Evolutionary conservation across 2,888 invertebrate genomes (phyloP).

Genomic region (Epirrhoe alternata): DNA sequence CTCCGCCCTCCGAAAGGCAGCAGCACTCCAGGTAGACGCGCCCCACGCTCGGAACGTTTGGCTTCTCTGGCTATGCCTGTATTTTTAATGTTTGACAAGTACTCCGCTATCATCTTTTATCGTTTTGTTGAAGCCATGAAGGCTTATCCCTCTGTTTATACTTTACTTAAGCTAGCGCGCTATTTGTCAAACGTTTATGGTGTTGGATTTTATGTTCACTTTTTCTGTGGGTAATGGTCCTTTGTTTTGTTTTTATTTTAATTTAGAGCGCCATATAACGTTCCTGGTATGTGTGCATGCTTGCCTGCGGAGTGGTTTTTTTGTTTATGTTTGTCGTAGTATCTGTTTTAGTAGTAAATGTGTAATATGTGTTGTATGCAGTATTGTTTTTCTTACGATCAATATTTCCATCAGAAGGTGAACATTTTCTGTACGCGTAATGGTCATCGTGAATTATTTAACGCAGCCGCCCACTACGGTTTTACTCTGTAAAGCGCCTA

Average conservation of each 20-base stretch:
- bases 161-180: slow-evolving; percentile 60
- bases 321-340: slow-evolving; percentile 55
- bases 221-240: slow-evolving; percentile 62
- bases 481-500: slow-evolving; percentile 41
- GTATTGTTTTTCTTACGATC: slow-evolving; percentile 20
- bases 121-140: too few relatives aligned
- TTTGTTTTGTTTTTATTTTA: slow-evolving; percentile 53
- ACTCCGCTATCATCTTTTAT: slow-evolving; percentile 48
- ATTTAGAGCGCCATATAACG: slow-evolving; percentile 60
- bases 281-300: slow-evolving; percentile 79
- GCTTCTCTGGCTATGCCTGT: slow-evolving; percentile 71
- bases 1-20: slow-evolving; percentile 78
- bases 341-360: slow-evolving; percentile 36
- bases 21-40: slow-evolving; percentile 83
- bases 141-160: slow-evolving; percentile 14
- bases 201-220: slow-evolving; percentile 65
- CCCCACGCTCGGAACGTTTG: slow-evolving; percentile 76
- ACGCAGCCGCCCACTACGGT: slow-evolving; percentile 33
- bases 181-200: slow-evolving; percentile 60
- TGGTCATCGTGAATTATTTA: slow-evolving; percentile 41
- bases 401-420: slow-evolving; percentile 20
- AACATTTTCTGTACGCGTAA: slow-evolving; percentile 31
- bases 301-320: slow-evolving; percentile 73
- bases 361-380: slow-evolving; percentile 42
- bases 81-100: slow-evolving; percentile 50